Evolutionary conservation across 1,140 invertebrate genomes (phyloP).

Genomic region (Drosophila melanica): DNA sequence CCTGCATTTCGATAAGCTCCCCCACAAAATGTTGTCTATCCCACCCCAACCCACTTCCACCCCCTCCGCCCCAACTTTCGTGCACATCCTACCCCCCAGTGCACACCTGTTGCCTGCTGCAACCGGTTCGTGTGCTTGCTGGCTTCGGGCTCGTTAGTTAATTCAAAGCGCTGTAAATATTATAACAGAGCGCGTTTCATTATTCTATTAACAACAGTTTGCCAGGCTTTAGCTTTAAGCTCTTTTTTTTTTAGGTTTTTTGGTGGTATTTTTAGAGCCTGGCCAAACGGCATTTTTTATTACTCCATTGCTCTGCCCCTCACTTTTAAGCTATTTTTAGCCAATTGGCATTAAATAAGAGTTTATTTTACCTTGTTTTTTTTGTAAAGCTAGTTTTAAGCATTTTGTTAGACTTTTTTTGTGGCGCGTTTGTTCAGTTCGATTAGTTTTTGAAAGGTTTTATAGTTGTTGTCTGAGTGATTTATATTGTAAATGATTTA

Average conservation of each 20-base stretch:
- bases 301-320: background rate
- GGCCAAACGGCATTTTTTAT: constrained; percentile 47
- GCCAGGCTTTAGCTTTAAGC: constrained; percentile 5
- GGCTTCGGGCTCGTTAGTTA: constrained; percentile 72
- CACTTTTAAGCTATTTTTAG: constrained; percentile 43
- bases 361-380: constrained; percentile 4
- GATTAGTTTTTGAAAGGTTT: constrained; percentile 27
- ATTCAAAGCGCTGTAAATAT: constrained; percentile 78
- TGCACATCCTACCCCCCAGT: background rate
- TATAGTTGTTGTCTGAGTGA: constrained; percentile 9
- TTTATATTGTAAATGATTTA: constrained; percentile 46
- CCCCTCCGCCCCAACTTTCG: background rate
- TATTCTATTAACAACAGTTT: constrained; percentile 72
- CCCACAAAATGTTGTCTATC: constrained; percentile 29
- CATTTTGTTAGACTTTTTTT: background rate
- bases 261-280: constrained; percentile 34
- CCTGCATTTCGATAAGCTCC: constrained; percentile 55
- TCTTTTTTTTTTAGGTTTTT: background rate
- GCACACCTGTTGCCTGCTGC: constrained; percentile 64
- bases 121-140: constrained; percentile 52
- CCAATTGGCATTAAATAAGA: constrained; percentile 42
- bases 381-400: background rate
- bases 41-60: background rate
- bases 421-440: background rate
- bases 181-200: constrained; percentile 76